Percentiles rank a stretch among this genome's conserved stretches.
Evolutionary conservation across 2,113 vertebrate genomes (phyloP).

Genomic region (Pavo muticus): DNA sequence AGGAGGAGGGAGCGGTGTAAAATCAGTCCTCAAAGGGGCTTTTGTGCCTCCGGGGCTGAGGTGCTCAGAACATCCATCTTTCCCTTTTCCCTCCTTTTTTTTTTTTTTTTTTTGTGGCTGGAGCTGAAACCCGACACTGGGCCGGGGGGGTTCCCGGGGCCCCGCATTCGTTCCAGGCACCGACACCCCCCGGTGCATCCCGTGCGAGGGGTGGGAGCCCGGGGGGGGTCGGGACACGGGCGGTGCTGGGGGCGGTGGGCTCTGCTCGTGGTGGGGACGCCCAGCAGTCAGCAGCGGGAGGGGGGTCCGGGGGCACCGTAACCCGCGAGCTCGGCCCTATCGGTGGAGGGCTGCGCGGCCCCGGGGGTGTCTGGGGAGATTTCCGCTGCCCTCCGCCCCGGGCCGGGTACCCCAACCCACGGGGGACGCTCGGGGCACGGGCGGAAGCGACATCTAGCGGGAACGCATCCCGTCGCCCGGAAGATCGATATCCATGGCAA

Average conservation of each 20-base stretch:
- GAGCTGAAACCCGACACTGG: not conserved
- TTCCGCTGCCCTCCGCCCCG: not conserved
- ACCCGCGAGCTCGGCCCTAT: too few relatives aligned
- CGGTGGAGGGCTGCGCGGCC: too few relatives aligned
- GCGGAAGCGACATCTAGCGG: constrained; percentile 53
- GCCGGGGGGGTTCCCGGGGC: not conserved
- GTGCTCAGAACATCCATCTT: constrained; percentile 33
- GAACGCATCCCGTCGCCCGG: not conserved
- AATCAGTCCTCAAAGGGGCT: constrained; percentile 33
- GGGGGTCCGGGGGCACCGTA: not conserved
- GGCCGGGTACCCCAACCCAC: not conserved
- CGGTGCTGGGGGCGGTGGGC: not conserved
- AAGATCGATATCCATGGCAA: constrained; percentile 26
- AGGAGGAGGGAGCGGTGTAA: not conserved
- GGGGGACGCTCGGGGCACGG: not conserved
- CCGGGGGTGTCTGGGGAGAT: not conserved
- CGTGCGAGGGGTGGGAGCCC: not conserved
- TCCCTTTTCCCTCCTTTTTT: not conserved
- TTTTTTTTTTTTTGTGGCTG: not conserved
- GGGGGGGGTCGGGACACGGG: rapidly evolving
- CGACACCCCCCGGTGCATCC: not conserved
- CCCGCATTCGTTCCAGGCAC: not conserved
- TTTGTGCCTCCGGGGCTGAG: constrained; percentile 11
- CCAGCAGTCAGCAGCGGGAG: not conserved
- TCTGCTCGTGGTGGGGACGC: rapidly evolving